A percentile compares a stretch with the other conserved stretches of the same genome.
Evolutionary conservation across 2,113 vertebrate species (phyloP).

Genomic region (Coptodon rendalli): DNA sequence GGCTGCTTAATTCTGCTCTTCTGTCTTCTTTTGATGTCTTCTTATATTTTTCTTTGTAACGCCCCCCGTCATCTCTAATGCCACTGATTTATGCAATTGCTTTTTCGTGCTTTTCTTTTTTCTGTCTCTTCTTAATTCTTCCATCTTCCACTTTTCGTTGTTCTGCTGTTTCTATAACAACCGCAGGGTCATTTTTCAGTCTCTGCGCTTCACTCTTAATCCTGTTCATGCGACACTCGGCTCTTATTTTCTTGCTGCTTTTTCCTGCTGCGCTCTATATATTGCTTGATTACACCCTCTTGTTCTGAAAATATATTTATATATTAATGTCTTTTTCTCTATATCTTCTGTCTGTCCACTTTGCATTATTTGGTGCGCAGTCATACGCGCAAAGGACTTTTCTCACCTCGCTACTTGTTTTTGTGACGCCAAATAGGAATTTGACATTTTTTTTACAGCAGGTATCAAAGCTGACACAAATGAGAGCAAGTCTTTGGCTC

Average conservation of each 20-base stretch:
- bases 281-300: not conserved
- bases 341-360: not conserved
- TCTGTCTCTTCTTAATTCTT: not conserved
- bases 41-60: slow-evolving; percentile 12
- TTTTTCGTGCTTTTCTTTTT: slow-evolving; percentile 4
- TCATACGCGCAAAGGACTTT: not conserved
- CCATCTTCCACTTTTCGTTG: slow-evolving; percentile 14
- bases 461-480: not conserved
- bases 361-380: not conserved
- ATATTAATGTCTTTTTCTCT: not conserved
- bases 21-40: slow-evolving; percentile 30
- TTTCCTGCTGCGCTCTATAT: not conserved
- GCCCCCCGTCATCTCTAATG: not conserved
- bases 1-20: slow-evolving; percentile 22
- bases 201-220: slow-evolving; percentile 36
- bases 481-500: not conserved
- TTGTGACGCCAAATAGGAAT: not conserved
- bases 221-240: slow-evolving; percentile 14
- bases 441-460: not conserved
- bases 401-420: not conserved
- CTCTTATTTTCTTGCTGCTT: slow-evolving; percentile 3
- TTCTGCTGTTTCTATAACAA: slow-evolving; percentile 65
- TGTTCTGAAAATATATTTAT: not conserved
- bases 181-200: slow-evolving; percentile 32
- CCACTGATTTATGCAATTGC: slow-evolving; percentile 58